Evolutionary conservation across 1,140 invertebrate species (phyloP).

Genomic region (Drosophila lowei): DNA sequence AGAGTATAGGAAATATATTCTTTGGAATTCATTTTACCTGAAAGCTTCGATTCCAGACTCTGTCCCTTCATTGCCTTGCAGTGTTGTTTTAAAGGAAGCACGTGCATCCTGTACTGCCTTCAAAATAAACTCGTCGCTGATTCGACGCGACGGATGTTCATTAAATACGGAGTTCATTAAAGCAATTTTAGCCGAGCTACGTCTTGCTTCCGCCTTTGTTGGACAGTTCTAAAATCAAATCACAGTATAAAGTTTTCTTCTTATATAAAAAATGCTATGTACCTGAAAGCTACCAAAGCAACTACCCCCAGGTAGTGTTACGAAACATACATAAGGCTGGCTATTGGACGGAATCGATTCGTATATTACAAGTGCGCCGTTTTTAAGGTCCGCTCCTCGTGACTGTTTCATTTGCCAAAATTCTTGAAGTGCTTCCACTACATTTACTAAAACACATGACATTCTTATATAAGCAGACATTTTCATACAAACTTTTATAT

Average conservation of each 20-base stretch:
- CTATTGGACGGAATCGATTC: constrained; percentile 95
- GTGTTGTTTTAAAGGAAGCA: constrained; percentile 86
- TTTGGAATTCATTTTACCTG: constrained; percentile 83
- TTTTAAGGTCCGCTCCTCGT: constrained; percentile 92
- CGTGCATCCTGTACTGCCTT: constrained; percentile 95
- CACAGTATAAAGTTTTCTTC: background rate
- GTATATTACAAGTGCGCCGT: constrained; percentile 96
- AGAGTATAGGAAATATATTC: too few relatives aligned
- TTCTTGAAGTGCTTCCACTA: constrained; percentile 97
- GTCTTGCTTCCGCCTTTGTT: constrained; percentile 95
- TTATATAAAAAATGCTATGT: constrained; percentile 13
- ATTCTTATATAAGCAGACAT: background rate
- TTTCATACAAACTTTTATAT: background rate
- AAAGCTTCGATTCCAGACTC: constrained; percentile 96
- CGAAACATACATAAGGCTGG: constrained; percentile 97
- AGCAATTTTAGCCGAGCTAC: constrained; percentile 97
- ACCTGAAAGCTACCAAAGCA: constrained; percentile 98
- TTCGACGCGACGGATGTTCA: constrained; percentile 95
- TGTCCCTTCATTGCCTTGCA: constrained; percentile 89
- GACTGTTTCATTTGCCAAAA: constrained; percentile 99
- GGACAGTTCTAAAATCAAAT: constrained; percentile 89
- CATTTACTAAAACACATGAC: constrained; percentile 88
- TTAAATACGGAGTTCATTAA: constrained; percentile 99
- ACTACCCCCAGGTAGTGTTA: constrained; percentile 96
- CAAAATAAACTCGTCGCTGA: constrained; percentile 97